These are phyloP conservation scores for Typhlichthys eigenmanni DNA, from an alignment of 2,797 vertebrate genomes.

Conservation along the genomic window DNA sequence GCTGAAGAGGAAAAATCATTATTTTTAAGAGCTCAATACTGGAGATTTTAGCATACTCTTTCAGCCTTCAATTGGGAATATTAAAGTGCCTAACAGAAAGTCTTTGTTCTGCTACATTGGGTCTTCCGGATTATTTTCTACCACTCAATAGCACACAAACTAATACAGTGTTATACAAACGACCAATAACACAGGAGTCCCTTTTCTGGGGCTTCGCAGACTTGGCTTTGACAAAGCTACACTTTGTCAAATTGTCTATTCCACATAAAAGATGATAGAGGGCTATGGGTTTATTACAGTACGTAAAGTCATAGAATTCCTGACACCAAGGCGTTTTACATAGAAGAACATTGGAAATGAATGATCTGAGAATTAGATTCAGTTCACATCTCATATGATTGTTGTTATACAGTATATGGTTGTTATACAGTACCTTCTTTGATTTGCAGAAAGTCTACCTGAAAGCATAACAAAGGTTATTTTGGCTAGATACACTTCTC, in stretches of 20 bases:
- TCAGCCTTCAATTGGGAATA: conserved; percentile 75
- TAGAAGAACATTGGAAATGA: background rate
- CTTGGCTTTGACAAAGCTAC: conserved; percentile 11
- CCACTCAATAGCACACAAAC: conserved; percentile 44
- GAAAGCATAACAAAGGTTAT: too few species aligned
- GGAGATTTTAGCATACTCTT: conserved; percentile 73
- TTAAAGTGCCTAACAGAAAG: conserved; percentile 77
- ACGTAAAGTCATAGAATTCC: conserved; percentile 17
- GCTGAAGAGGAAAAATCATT: conserved; percentile 71
- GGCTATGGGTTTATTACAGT: conserved; percentile 20
- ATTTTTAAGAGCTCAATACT: conserved; percentile 89
- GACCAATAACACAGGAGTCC: conserved; percentile 34
- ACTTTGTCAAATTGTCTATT: background rate
- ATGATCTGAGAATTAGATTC: background rate
- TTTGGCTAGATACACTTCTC: too few species aligned
- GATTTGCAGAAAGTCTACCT: too few species aligned
- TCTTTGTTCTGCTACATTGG: conserved; percentile 80
- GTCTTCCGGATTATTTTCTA: conserved; percentile 30
- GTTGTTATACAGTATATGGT: too few species aligned
- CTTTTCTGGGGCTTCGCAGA: conserved; percentile 2
- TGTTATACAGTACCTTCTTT: too few species aligned
- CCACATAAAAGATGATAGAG: conserved; percentile 35
- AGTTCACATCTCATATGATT: background rate
- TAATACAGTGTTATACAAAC: conserved; percentile 39
- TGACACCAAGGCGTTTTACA: conserved; percentile 35